A percentile compares a stretch with the other conserved stretches of the same genome.
phyloP scores from a whole-genome alignment of 2,113 vertebrate species.

The Toxostoma redivivum region DNA sequence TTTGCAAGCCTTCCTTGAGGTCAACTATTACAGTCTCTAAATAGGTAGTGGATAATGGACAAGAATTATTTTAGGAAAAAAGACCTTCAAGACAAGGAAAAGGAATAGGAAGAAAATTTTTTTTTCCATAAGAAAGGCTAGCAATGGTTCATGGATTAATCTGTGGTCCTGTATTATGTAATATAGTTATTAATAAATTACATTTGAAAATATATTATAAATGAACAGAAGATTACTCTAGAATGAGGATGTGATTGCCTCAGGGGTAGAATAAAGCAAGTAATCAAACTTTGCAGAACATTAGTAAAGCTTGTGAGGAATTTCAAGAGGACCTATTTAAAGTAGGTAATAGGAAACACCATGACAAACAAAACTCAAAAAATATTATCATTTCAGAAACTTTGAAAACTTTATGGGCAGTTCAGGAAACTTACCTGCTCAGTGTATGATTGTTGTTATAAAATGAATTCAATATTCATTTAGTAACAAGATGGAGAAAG shows the following conservation, averaged over 20 bases:
- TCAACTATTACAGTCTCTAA: neutral
- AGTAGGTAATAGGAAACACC: neutral
- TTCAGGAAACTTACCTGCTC: neutral
- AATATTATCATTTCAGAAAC: neutral
- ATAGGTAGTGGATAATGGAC: neutral
- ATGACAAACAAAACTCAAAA: neutral
- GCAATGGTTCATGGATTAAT: neutral
- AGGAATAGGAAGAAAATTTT: neutral
- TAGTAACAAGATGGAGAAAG: neutral
- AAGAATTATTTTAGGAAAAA: neutral
- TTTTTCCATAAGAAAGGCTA: neutral
- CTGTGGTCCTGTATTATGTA: neutral
- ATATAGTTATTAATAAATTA: slow-evolving; percentile 28
- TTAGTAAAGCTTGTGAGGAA: neutral
- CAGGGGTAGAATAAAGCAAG: neutral
- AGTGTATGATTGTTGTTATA: neutral
- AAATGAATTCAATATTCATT: neutral
- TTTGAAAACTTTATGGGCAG: neutral
- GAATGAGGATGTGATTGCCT: neutral
- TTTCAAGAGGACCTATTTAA: neutral
- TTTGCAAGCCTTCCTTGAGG: neutral
- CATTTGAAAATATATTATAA: slow-evolving; percentile 17
- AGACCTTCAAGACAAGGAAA: neutral
- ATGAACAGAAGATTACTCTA: neutral
- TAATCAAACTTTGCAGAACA: slow-evolving; percentile 6